Evolutionary conservation across 35 echinoderm and acorn worm species (phyloP).

Genomic region (Ophioderma brevispina): DNA sequence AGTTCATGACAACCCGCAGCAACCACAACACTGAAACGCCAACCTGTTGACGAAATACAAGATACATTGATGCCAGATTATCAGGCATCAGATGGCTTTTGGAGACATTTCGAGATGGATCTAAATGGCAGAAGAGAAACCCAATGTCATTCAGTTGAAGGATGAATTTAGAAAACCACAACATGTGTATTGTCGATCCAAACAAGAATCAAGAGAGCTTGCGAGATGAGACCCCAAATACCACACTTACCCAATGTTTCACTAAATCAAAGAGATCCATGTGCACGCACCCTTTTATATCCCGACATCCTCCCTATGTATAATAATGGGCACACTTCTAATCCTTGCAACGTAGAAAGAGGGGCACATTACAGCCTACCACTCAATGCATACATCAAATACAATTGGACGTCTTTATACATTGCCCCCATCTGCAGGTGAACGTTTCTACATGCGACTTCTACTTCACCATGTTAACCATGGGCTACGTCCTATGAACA

Average conservation of each 20-base stretch:
- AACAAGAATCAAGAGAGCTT: background rate
- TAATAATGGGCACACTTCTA: background rate
- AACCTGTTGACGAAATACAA: conserved; percentile 30
- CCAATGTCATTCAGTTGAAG: background rate
- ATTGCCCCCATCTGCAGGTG: conserved; percentile 6
- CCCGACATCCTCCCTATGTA: background rate
- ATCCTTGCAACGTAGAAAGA: background rate
- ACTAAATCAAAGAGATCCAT: conserved; percentile 1
- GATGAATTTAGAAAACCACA: conserved; percentile 18
- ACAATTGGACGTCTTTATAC: conserved; percentile 13
- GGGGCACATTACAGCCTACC: background rate
- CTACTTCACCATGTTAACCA: conserved; percentile 13
- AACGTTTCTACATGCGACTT: conserved; percentile 9
- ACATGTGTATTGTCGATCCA: background rate
- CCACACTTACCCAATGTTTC: conserved; percentile 18
- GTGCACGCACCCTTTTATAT: background rate
- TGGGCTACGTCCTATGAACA: background rate
- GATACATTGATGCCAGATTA: conserved; percentile 32
- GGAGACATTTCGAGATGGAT: background rate
- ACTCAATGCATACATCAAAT: conserved; percentile 15
- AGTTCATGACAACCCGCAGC: background rate
- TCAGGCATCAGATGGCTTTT: conserved; percentile 16
- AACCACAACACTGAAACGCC: background rate
- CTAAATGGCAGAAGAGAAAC: background rate
- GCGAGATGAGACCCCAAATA: background rate